These are phyloP conservation scores for Stegophylla sp. DNA, from an alignment of 2,888 invertebrate genomes.

Conservation along the genomic window DNA sequence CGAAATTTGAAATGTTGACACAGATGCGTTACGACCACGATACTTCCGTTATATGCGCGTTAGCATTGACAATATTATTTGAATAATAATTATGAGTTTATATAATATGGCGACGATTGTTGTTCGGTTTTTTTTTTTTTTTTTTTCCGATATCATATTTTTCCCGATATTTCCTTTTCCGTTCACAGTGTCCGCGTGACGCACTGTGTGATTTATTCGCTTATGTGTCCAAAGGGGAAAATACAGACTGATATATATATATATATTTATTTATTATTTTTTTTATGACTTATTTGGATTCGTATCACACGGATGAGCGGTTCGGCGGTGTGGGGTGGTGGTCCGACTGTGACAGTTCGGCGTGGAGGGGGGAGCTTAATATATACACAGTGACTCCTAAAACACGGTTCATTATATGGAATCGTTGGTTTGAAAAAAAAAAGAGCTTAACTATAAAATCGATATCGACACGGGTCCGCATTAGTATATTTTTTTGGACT, in stretches of 20 bases:
- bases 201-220: constrained; percentile 12
- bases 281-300: constrained; percentile 31
- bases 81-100: background rate
- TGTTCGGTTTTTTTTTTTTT: too few species aligned
- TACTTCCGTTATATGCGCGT: too few species aligned
- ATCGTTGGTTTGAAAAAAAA: background rate
- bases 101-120: too few species aligned
- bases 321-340: background rate
- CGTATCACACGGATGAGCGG: constrained; percentile 2
- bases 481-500: too few species aligned
- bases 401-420: background rate
- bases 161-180: too few species aligned
- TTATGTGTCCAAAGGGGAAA: background rate
- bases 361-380: background rate
- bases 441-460: background rate
- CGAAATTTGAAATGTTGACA: too few species aligned
- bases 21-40: too few species aligned
- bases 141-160: too few species aligned
- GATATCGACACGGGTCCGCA: too few species aligned
- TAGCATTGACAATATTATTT: too few species aligned
- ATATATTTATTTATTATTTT: background rate
- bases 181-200: too few species aligned
- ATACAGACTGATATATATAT: background rate
- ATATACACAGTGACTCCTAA: background rate
- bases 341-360: constrained; percentile 18